Percentiles rank a stretch among this genome's conserved stretches.
These are phyloP conservation scores for Anhinga anhinga DNA, from an alignment of 2,113 vertebrate genomes.

Conservation along the genomic window DNA sequence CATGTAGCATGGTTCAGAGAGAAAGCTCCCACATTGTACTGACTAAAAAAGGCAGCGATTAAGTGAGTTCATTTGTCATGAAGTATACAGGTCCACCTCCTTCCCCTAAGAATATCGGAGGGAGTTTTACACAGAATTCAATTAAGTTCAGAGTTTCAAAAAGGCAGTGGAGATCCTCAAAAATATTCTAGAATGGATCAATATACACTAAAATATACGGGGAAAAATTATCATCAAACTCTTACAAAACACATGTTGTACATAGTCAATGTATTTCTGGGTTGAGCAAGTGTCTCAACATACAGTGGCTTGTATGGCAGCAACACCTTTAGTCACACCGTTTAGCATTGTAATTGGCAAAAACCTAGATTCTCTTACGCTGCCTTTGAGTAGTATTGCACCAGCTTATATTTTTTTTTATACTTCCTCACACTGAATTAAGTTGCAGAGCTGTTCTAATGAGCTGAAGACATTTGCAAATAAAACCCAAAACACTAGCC, in stretches of 20 bases:
- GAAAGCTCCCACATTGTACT: not conserved
- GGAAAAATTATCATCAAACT: not conserved
- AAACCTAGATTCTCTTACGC: not conserved
- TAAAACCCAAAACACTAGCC: not conserved
- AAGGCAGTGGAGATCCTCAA: not conserved
- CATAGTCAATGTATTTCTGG: not conserved
- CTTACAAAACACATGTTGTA: not conserved
- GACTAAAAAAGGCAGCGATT: not conserved
- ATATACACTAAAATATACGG: not conserved
- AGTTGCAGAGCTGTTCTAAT: not conserved
- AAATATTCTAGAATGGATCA: not conserved
- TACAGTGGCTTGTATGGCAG: not conserved
- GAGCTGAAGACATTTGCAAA: not conserved
- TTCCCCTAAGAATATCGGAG: not conserved
- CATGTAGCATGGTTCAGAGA: not conserved
- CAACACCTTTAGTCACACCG: not conserved
- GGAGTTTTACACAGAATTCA: not conserved
- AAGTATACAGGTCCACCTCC: not conserved
- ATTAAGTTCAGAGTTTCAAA: not conserved
- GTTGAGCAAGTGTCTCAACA: not conserved
- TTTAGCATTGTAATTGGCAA: not conserved
- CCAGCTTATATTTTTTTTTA: not conserved
- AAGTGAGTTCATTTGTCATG: not conserved
- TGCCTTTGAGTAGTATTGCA: not conserved
- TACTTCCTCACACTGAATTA: not conserved